Conservation (phyloP, 2,113 vertebrate genomes). For the Merops nubicus region DNA sequence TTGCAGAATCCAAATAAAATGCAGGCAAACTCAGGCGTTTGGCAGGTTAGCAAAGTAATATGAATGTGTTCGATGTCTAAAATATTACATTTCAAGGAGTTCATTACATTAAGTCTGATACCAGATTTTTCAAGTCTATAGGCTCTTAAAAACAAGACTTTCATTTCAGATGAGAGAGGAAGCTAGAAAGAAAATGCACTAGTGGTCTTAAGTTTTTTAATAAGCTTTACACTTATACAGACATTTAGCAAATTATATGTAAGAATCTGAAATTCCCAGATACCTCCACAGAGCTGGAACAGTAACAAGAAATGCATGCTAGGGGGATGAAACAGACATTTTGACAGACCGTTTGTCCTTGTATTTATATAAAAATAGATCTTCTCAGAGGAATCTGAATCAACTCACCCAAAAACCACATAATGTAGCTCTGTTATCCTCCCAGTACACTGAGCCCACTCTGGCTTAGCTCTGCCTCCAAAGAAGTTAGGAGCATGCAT, state of each 20-base stretch:
- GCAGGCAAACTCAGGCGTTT: background rate
- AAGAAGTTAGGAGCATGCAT: background rate
- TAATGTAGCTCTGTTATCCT: background rate
- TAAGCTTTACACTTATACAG: background rate
- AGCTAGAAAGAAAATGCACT: background rate
- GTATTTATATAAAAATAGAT: background rate
- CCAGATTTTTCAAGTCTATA: background rate
- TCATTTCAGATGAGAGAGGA: background rate
- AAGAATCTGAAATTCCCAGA: background rate
- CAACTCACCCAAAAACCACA: background rate
- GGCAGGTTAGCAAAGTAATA: conserved; percentile 6
- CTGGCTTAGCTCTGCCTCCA: background rate
- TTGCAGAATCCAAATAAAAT: conserved; percentile 23
- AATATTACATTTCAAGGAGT: conserved; percentile 12
- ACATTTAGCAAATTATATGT: background rate
- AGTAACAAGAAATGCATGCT: background rate
- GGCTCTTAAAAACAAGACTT: background rate
- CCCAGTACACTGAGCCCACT: background rate
- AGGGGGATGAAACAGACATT: background rate
- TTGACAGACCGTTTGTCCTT: background rate
- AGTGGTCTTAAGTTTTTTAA: background rate
- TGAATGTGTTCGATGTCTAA: background rate
- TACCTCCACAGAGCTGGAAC: background rate
- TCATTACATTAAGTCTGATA: background rate
- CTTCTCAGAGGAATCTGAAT: background rate